These are phyloP conservation scores for Polydrusus cervinus DNA, from an alignment of 2,888 invertebrate genomes.

Conservation along the genomic window DNA sequence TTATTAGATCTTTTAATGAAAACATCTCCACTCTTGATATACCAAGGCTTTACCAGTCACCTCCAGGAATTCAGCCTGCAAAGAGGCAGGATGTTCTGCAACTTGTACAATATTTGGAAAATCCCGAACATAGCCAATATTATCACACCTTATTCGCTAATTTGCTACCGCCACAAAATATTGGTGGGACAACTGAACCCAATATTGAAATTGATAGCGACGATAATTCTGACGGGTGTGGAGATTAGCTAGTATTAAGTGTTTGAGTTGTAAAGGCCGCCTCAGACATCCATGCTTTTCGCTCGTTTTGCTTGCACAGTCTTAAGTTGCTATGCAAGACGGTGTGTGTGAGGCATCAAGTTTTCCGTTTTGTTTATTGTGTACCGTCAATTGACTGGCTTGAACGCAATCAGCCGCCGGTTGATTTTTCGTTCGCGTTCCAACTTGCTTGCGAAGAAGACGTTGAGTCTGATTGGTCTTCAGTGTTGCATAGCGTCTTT, in stretches of 20 bases:
- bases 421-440: background rate
- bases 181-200: slow-evolving; percentile 15
- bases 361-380: background rate
- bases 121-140: too few species aligned
- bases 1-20: slow-evolving; percentile 11
- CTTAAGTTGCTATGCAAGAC: background rate
- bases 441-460: background rate
- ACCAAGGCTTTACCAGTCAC: slow-evolving; percentile 17
- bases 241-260: slow-evolving; percentile 9
- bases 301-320: background rate
- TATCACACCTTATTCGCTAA: slow-evolving; percentile 3
- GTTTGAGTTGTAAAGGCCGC: background rate
- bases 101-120: slow-evolving; percentile 26
- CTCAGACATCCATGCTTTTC: background rate
- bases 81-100: slow-evolving; percentile 11
- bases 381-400: background rate
- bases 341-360: background rate
- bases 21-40: slow-evolving; percentile 13
- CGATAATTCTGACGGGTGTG: background rate
- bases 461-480: background rate
- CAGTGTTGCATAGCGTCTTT: background rate
- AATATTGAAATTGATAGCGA: slow-evolving; percentile 25
- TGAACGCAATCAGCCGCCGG: background rate
- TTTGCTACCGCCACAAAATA: slow-evolving; percentile 17
- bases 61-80: slow-evolving; percentile 15